phyloP scores from a whole-genome alignment of 2,797 vertebrate genomes.

The Falco columbarius region DNA sequence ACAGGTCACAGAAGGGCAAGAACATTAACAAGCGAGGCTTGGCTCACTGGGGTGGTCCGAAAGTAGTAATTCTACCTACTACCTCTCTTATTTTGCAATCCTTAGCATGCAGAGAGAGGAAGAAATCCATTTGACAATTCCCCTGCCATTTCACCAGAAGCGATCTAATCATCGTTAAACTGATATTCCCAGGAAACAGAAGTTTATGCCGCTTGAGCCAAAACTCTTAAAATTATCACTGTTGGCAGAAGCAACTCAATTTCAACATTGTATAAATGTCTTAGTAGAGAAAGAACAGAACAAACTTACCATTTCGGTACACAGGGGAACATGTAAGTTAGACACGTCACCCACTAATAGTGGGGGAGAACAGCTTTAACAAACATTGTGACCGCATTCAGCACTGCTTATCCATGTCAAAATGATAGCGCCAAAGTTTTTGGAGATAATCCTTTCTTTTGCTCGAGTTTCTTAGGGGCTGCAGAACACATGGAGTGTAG shows the following conservation, averaged over 20 bases:
- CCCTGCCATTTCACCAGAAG: neutral
- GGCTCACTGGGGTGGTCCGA: neutral
- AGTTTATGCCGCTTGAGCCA: conserved; percentile 57
- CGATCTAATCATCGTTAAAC: neutral
- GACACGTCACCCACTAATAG: neutral
- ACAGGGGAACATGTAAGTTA: neutral
- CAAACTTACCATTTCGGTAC: neutral
- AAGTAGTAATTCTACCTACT: neutral
- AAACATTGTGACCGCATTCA: neutral
- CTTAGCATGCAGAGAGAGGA: neutral
- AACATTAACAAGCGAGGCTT: neutral
- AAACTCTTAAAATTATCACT: conserved; percentile 34
- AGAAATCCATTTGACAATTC: neutral
- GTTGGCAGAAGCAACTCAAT: conserved; percentile 14
- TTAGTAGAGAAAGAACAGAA: neutral
- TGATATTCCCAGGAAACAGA: conserved; percentile 64
- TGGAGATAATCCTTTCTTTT: neutral
- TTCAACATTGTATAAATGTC: conserved; percentile 48
- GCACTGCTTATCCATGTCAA: neutral
- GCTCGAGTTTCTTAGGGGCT: neutral
- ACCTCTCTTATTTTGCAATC: neutral
- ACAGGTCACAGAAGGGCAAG: neutral
- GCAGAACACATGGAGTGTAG: neutral
- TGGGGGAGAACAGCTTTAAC: neutral
- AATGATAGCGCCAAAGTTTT: neutral